Base-by-base conservation (phyloP, 2,888 invertebrate species). In the Cremastinae sp. region DNA sequence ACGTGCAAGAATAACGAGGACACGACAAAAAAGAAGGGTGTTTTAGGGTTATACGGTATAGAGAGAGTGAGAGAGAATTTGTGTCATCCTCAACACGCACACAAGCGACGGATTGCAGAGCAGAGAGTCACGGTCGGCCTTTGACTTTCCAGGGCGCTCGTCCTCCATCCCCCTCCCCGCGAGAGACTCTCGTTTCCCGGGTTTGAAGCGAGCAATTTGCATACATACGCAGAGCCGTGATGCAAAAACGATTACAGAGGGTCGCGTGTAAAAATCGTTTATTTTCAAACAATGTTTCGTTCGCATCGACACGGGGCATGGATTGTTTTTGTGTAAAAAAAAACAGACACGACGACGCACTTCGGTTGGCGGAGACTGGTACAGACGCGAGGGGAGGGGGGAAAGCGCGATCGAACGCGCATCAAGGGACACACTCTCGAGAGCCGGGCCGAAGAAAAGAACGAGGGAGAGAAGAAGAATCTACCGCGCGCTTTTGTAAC, bases 121-220 rank as follows among this genome's bases (percentile, higher is more conserved):
- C 70, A 77, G 74, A 74, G 74, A 77, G 77, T 77, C 77, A 77
- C 77, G 77, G 77, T 77, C 77, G 77, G 77, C 77, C 77, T 77
- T 77, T 77, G 77, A 77, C 77, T 77, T 77, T 77, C 77, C 77
- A 54, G 74, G 74, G 65, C 64, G 58, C 58, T 45, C 69, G 58
- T 73, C 43, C 54, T 74, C 54, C 22, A 45, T 38, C 62, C 36
- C 64, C 49, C 53, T 62, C 49, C 10, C 18, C 28, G 34, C 59
- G 22, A 22, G 38, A 62, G 53, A 53, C 70, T 61, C 74, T 69
- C 59, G 76, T 77, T 61, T 74, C 76, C 74, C 76, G 76, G 77
- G 77, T 70, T 66, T 70, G 56, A 65, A 49, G 74, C 45, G 16
- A 53, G 54, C 61, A 20, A 54, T 34, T 34, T 54, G 34, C 54